Percentiles rank a stretch among this genome's conserved stretches.
phyloP scores from a whole-genome alignment of 2,113 vertebrate genomes.

The Alexandromys fortis region DNA sequence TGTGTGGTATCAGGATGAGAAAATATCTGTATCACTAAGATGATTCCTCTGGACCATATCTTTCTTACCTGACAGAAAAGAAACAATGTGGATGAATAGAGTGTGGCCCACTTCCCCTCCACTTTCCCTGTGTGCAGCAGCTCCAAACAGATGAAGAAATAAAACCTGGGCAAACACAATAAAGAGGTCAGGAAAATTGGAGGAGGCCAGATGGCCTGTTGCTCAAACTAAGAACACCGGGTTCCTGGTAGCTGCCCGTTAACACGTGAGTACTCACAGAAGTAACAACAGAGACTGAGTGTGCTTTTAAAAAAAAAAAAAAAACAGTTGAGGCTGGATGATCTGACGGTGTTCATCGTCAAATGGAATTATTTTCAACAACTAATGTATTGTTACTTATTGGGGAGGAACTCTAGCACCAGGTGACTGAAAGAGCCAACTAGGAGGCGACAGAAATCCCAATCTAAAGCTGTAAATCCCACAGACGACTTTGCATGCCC shows the following conservation, averaged over 20 bases:
- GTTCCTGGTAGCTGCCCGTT: neutral
- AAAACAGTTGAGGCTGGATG: neutral
- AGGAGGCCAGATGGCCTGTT: neutral
- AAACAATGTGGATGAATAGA: neutral
- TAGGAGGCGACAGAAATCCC: neutral
- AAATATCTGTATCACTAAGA: neutral
- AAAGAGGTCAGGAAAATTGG: neutral
- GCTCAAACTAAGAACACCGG: neutral
- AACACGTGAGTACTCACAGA: neutral
- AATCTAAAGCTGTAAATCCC: neutral
- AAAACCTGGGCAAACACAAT: neutral
- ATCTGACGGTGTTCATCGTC: neutral
- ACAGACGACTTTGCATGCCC: neutral
- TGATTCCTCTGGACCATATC: neutral
- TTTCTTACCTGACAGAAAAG: neutral
- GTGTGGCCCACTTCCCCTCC: neutral
- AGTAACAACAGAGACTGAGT: neutral
- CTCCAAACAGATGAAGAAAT: slow-evolving; percentile 14
- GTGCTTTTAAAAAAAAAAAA: slow-evolving; percentile 30
- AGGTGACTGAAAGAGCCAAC: neutral
- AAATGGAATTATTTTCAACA: neutral
- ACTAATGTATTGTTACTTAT: neutral
- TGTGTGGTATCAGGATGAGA: neutral
- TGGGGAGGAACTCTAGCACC: neutral
- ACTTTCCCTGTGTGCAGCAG: neutral